Percentiles rank a stretch among this genome's conserved stretches.
These are phyloP conservation scores for Selene dorsalis DNA, from an alignment of 2,797 vertebrate species.

Conservation along the genomic window DNA sequence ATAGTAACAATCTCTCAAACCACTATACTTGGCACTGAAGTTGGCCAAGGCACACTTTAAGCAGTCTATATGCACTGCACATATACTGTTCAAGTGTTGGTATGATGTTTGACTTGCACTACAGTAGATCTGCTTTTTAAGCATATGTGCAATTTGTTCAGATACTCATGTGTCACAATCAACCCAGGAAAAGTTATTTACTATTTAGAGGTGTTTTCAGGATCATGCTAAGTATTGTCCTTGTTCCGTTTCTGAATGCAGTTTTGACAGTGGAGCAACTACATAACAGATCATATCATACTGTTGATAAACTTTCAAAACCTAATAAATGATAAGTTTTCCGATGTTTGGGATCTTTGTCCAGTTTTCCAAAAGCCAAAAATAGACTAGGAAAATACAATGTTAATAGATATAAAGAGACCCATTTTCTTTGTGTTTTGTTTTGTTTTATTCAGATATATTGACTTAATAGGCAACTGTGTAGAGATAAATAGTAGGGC, in stretches of 20 bases:
- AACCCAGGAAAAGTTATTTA: neutral
- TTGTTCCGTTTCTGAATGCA: neutral
- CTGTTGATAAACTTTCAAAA: neutral
- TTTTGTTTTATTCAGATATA: neutral
- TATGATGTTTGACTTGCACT: neutral
- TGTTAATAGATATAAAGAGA: too few relatives aligned
- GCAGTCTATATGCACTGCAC: neutral
- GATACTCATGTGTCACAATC: neutral
- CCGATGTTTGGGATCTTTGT: neutral
- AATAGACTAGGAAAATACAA: neutral
- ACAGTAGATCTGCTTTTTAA: neutral
- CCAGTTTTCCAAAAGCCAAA: too few relatives aligned
- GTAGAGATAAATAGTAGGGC: too few relatives aligned
- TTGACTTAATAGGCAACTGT: neutral
- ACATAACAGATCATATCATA: neutral
- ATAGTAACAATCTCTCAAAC: neutral
- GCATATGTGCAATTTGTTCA: neutral
- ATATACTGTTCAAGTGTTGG: neutral
- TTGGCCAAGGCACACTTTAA: neutral
- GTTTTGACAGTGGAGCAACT: neutral
- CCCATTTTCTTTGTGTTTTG: too few relatives aligned
- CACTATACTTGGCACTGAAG: neutral
- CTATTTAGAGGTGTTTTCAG: neutral
- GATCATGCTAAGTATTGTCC: neutral
- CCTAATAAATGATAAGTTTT: neutral